phyloP scores from a whole-genome alignment of 2,113 vertebrate genomes.

The Arothron firmamentum region DNA sequence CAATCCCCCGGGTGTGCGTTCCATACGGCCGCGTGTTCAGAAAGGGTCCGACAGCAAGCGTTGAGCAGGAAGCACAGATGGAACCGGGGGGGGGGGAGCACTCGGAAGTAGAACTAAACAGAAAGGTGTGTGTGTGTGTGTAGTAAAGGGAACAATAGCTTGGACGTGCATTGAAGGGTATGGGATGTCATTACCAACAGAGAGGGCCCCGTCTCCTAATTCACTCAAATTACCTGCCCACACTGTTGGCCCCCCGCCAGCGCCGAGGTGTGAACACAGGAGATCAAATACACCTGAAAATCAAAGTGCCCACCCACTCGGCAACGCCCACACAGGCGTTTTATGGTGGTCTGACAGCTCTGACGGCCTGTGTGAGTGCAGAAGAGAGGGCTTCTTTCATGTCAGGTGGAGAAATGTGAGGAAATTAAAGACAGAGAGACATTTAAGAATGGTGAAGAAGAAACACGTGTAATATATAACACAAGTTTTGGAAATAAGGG shows the following conservation, averaged over 20 bases:
- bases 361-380: constrained; percentile 3
- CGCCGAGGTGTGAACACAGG: constrained; percentile 62
- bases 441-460: not conserved
- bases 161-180: constrained; percentile 19
- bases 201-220: constrained; percentile 72
- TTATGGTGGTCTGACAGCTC: constrained; percentile 44
- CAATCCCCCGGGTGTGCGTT: constrained; percentile 46
- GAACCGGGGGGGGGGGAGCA: constrained; percentile 28
- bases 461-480: constrained; percentile 14
- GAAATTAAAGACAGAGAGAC: constrained; percentile 8
- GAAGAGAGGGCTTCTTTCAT: not conserved
- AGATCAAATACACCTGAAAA: constrained; percentile 76
- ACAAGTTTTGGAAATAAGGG: constrained; percentile 4
- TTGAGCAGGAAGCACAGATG: constrained; percentile 55
- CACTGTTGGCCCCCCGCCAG: constrained; percentile 49
- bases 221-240: constrained; percentile 73
- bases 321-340: constrained; percentile 52
- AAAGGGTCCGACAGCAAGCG: constrained; percentile 38
- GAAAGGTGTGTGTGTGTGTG: constrained; percentile 62
- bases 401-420: constrained; percentile 17
- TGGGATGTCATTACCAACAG: constrained; percentile 64
- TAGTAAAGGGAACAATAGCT: constrained; percentile 1
- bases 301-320: constrained; percentile 60
- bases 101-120: constrained; percentile 42
- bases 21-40: constrained; percentile 25